Base-by-base conservation (phyloP, 2,888 invertebrate genomes). In the Orthosia cruda region DNA sequence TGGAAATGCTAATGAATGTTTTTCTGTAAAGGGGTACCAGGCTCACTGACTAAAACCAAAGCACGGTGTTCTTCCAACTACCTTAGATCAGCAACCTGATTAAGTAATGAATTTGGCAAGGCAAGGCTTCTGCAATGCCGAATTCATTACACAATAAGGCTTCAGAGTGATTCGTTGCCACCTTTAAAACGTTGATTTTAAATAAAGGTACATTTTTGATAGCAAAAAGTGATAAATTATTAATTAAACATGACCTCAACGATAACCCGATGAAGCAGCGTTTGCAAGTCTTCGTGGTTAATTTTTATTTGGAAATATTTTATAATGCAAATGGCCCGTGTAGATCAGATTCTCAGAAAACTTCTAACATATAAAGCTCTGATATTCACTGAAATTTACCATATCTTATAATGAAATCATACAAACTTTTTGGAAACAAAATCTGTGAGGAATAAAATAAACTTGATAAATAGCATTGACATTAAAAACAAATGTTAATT, bases 221-320 rank as follows among this genome's bases (percentile, higher is more conserved):
- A 54, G 20, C 26, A 80, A 71, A 76, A 57, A 62, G 23, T 23
- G 3, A 13, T 32, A 52, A 15, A 40, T 66, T 47, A n/a, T 57
- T 76, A 52, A 32, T 77, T 26, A 16, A 52, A 57, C 32, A 26
- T 45, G 26, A 50, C 45, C 26, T 15, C 40, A 32, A 74, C 15
- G 47, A 76, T 64, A 40, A 54, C 49, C 15, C 0, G 15, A 47
- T 59, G n/a, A 57, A 66, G 12, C 4, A 20, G 12, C 9, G 26
- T 58, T 54, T 20, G 49, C 18, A 7, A 66, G n/a, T 32, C 26
- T n/a, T 11, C 12, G 2, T 12, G 13, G 12, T 77, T 0, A 16
- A 18, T 50, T 50, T 49, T 57, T 47, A 11, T 62, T 7, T 47
- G 1, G 16, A 11, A 7, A 23, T 55, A 9, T 57, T 57, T 54